A percentile compares a stretch with the other conserved stretches of the same genome.
phyloP scores from a whole-genome alignment of 1,140 invertebrate genomes.

The Cylas formicarius region DNA sequence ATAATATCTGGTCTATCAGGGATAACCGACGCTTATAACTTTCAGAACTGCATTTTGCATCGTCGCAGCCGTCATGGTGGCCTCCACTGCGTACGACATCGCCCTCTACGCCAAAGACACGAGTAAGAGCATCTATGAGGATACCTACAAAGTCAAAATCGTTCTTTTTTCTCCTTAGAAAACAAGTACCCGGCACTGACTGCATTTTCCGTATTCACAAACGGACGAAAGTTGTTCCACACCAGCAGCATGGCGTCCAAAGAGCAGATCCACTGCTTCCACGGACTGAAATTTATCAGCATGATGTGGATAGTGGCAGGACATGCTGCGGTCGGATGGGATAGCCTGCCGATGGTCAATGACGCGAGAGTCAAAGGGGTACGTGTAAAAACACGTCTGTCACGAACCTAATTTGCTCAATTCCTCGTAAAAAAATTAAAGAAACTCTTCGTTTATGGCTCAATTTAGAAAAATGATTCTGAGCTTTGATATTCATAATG shows the following conservation, averaged over 20 bases:
- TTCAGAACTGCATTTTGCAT: conserved; percentile 10
- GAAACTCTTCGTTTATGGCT: not conserved
- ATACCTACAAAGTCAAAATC: conserved; percentile 4
- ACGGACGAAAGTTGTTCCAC: conserved; percentile 24
- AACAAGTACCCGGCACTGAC: conserved; percentile 11
- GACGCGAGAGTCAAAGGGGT: not conserved
- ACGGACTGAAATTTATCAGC: conserved; percentile 37
- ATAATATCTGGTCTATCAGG: too few relatives aligned
- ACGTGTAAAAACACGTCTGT: not conserved
- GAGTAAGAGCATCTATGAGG: conserved; percentile 14
- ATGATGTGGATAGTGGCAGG: conserved; percentile 37
- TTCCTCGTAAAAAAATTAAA: conserved; percentile 1
- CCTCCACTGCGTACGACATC: conserved; percentile 15
- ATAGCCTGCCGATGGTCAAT: not conserved
- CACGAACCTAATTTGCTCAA: not conserved
- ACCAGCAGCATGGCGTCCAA: not conserved
- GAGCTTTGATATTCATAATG: not conserved
- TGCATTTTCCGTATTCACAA: conserved; percentile 26
- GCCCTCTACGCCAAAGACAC: conserved; percentile 10
- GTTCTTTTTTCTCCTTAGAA: conserved; percentile 12
- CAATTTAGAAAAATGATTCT: not conserved
- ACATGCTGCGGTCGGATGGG: conserved; percentile 22
- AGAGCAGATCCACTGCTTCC: conserved; percentile 33
- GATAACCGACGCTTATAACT: not conserved
- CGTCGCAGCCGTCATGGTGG: conserved; percentile 1